Evolutionary conservation across 2,888 invertebrate species (phyloP).

Genomic region (Thecocarcelia acutangulata): DNA sequence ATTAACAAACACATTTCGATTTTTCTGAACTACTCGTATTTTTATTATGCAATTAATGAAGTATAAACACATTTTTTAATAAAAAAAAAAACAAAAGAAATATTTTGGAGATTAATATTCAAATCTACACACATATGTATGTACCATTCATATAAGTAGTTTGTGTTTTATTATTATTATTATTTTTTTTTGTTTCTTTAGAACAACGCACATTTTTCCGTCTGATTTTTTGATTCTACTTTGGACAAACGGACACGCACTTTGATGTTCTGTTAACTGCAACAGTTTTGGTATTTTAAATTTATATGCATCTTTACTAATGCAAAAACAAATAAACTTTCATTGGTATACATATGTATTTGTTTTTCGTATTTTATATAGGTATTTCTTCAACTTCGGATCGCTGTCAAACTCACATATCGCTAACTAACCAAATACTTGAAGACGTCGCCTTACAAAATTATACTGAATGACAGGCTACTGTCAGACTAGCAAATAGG

Average conservation of each 20-base stretch:
- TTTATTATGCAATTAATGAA: constrained; percentile 63
- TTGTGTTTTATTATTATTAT: too few relatives aligned
- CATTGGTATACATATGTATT: too few relatives aligned
- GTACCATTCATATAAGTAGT: too few relatives aligned
- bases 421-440: constrained; percentile 37
- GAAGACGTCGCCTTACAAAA: constrained; percentile 66
- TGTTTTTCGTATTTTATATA: constrained; percentile 38
- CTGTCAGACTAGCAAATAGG: constrained; percentile 63
- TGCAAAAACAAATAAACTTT: background rate
- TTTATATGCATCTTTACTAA: constrained; percentile 16
- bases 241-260: constrained; percentile 23
- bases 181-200: too few relatives aligned
- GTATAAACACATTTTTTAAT: constrained; percentile 43
- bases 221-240: constrained; percentile 3
- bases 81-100: constrained; percentile 12
- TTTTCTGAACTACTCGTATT: constrained; percentile 26
- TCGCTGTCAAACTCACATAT: constrained; percentile 60
- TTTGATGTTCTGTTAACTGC: constrained; percentile 52
- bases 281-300: constrained; percentile 19
- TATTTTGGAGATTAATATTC: too few relatives aligned
- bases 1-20: background rate
- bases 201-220: constrained; percentile 24
- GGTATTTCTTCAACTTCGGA: constrained; percentile 48
- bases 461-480: constrained; percentile 66
- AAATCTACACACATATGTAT: too few relatives aligned